Evolutionary conservation across 2,888 invertebrate species (phyloP), one percentile per base, ranked within the genome.

Genomic region (Nymphalis polychloros): DNA sequence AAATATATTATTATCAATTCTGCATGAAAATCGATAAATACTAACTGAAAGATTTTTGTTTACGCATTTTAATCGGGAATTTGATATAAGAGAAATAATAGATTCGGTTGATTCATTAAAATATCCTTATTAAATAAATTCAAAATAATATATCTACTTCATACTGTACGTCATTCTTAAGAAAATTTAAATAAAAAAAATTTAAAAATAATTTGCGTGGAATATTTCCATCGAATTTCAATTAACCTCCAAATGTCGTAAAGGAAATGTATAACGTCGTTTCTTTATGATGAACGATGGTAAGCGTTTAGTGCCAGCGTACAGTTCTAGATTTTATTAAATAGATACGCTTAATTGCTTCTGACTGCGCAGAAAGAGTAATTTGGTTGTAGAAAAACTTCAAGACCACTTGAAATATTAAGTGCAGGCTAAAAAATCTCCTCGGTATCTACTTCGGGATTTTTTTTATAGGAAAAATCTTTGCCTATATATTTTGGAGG

Each of bases 341-440:
- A 52, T 48, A 64, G 67, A 70, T 67, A 66, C 64, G 50, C 59
- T 66, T 65, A 67, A 67, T 64, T 69, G 46, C 61, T 62, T 63
- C 47, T 57, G 57, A 20, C 48, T 55, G 41, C 31, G 53, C 55
- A 64, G 61, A 48, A 60, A 64, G 47, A 55, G 60, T 50, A 63
- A 66, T 68, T 53, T 60, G 63, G 63, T 55, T 60, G 46, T 59
- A 66, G 50, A 71, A 68, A 65, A 68, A 62, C 55, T 60, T 49
- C 52, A 59, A 55, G n/a, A 17, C 17, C 48, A 63, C 65, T 65
- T 66, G 63, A 66, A 63, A 68, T 65, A 67, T 64, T 64, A 67
- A 69, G 63, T 59, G 65, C 59, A 13, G 62, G 17, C 59, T 48
- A 69, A 69, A 52, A 52, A 52, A 52, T 23, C 3, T 48, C 23